Evolutionary conservation across 1,140 invertebrate genomes (phyloP), one percentile per base, ranked within the genome.

Genomic region (Macrobrachium rosenbergii): DNA sequence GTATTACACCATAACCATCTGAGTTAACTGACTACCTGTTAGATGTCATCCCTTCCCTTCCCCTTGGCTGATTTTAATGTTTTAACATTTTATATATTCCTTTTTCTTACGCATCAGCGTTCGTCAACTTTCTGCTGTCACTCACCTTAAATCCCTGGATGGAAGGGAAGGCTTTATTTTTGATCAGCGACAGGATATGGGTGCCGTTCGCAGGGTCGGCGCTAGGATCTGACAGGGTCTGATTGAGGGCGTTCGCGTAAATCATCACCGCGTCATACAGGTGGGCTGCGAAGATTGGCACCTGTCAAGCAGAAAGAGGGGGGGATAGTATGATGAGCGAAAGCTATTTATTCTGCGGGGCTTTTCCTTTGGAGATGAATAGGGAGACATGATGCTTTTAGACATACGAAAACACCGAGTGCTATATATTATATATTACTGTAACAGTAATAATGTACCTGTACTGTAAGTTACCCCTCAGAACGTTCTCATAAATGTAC

Each of bases 251-350:
- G 67, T 94, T 92, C 0, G 96, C 96, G 92, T 97, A 98, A 80
- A 98, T 94, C 92, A 95, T 94, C 0, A 98, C 96, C 0, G 96
- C 96, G 90, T 98, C 97, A 90, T 97, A 98, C 7, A 97, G 92
- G 91, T 98, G 95, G 5, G 96, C 95, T 0, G 96, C 97, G 92
- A 96, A 95, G 77, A 97, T 95, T 16, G 96, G 95, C 5, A 97
- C 95, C 95, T 97, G 90, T 11, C 37, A 28, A 67, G 10, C 21
- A 19, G 2, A 58, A 16, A 17, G 12, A 28, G n/a, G 58, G 58
- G 21, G 72, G 23, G 21, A 16, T 0, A 37, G 14, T 75, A 16
- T 6, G 17, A 11, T 23, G 43, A 52, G 3, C 6, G 23, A 19
- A 17, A 58, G 45, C 19, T 60, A 8, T 60, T 19, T 52, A 45